phyloP scores from a whole-genome alignment of 2,113 vertebrate species.

The Chaetodon auriga region DNA sequence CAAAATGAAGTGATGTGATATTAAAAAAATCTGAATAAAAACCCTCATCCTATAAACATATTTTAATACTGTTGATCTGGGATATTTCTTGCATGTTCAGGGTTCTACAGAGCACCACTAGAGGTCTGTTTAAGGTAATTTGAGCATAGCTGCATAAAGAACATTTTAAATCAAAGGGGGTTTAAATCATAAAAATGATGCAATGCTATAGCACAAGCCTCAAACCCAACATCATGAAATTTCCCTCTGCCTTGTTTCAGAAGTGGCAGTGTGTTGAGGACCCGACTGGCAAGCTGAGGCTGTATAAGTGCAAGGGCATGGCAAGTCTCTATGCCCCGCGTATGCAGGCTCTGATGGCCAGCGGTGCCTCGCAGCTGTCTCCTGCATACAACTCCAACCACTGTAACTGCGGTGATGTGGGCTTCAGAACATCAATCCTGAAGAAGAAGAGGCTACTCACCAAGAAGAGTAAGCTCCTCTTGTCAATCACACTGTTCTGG shows the following conservation, averaged over 20 bases:
- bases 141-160: neutral
- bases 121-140: neutral
- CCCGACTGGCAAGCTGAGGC: conserved; percentile 89
- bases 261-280: conserved; percentile 99
- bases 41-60: no score
- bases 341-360: conserved; percentile 85
- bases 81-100: conserved; percentile 1
- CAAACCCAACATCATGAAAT: neutral
- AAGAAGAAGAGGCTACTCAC: conserved; percentile 88
- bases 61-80: conserved; percentile 6
- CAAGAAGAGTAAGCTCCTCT: conserved; percentile 89
- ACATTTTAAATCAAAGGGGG: neutral
- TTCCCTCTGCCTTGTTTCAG: conserved; percentile 74
- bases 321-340: conserved; percentile 78
- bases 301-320: conserved; percentile 95
- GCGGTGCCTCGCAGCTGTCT: conserved; percentile 84
- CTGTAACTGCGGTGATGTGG: conserved; percentile 86
- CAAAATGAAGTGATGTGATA: conserved; percentile 11
- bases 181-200: neutral
- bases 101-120: neutral
- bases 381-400: conserved; percentile 67
- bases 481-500: conserved; percentile 38
- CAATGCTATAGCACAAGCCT: neutral
- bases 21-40: no score
- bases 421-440: conserved; percentile 79